A percentile compares a stretch with the other conserved stretches of the same genome.
Conservation (phyloP, 2,113 vertebrate species). For the Pungitius pungitius region DNA sequence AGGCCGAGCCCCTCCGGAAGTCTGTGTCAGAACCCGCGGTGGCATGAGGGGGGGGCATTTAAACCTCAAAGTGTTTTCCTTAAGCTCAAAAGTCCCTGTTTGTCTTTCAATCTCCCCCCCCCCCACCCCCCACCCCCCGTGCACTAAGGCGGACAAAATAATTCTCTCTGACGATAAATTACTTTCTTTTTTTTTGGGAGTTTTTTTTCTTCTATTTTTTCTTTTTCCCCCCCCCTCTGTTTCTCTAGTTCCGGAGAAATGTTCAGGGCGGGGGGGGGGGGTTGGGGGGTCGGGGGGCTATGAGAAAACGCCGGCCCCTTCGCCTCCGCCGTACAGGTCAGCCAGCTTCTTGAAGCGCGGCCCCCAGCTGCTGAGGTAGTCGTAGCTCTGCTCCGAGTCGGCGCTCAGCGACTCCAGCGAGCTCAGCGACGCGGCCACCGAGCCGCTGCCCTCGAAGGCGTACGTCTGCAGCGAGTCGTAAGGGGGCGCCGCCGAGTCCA, state of each 20-base stretch:
- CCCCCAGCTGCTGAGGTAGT: conserved; percentile 97
- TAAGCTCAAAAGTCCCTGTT: conserved; percentile 51
- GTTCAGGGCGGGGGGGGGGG: no score
- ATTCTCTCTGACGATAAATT: conserved; percentile 68
- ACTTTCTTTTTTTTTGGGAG: conserved; percentile 38
- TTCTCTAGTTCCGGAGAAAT: conserved; percentile 44
- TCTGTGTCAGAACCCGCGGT: conserved; percentile 69
- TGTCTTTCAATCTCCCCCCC: conserved; percentile 62
- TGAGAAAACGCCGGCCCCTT: conserved; percentile 85
- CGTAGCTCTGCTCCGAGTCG: conserved; percentile 97
- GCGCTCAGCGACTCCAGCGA: conserved; percentile 94
- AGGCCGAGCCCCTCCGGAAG: conserved; percentile 73
- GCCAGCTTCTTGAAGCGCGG: conserved; percentile 97
- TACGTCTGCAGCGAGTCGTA: conserved; percentile 98
- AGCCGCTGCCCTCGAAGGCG: conserved; percentile 92
- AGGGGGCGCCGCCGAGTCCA: conserved; percentile 90
- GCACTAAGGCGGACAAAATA: conserved; percentile 61
- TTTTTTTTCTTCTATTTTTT: conserved; percentile 41
- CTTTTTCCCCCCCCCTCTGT: conserved; percentile 25
- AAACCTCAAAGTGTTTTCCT: conserved; percentile 66
- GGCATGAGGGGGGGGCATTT: conserved; percentile 53
- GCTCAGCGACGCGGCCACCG: conserved; percentile 92
- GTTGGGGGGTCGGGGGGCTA: conserved; percentile 81
- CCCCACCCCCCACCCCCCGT: conserved; percentile 27
- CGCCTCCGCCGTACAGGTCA: conserved; percentile 90